Conservation (phyloP, 2,113 vertebrate species). For the Sula dactylatra region DNA sequence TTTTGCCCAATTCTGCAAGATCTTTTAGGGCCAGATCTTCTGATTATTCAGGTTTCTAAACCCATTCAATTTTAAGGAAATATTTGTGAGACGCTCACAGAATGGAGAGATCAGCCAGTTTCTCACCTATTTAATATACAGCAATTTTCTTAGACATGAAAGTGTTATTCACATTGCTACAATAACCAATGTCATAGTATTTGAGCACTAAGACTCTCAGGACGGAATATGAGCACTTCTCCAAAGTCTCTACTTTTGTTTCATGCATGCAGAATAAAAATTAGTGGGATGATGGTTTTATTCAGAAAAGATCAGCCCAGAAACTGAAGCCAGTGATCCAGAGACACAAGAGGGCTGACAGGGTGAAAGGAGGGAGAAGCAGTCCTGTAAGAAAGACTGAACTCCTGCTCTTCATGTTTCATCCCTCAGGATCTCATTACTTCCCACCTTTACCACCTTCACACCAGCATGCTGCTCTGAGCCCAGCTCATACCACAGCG, state of each 20-base stretch:
- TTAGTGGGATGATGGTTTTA: background rate
- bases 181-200: background rate
- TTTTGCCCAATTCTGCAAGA: background rate
- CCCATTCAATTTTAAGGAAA: background rate
- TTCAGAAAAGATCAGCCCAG: background rate
- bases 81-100: background rate
- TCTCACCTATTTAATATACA: background rate
- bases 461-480: accelerated
- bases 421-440: background rate
- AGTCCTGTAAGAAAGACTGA: background rate
- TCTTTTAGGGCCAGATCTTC: background rate
- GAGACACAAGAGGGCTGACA: background rate
- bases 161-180: background rate
- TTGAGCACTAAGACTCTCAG: background rate
- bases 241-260: background rate
- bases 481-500: accelerated
- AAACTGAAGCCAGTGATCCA: background rate
- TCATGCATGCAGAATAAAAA: background rate
- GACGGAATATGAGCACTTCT: background rate
- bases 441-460: background rate
- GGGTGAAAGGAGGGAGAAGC: background rate
- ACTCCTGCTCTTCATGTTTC: background rate
- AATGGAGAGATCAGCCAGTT: background rate
- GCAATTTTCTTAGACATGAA: background rate
- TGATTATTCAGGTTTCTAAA: background rate